Percentiles rank a stretch among this genome's conserved stretches.
These are phyloP conservation scores for Chaenogobius annularis DNA, from an alignment of 2,113 vertebrate species.

Conservation along the genomic window DNA sequence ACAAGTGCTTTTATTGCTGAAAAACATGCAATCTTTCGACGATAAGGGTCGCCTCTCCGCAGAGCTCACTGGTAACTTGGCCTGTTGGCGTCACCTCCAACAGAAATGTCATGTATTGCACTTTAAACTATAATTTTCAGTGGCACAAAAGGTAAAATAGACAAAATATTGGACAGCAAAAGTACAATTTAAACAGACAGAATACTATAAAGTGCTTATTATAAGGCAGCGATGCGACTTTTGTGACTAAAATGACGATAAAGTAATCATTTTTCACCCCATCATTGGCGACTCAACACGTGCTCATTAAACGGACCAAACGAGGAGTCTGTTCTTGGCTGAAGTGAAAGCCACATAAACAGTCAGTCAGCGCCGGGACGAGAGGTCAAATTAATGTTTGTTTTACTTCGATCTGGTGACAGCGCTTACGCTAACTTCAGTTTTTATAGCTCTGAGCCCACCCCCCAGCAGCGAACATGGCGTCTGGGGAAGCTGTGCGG, in stretches of 20 bases:
- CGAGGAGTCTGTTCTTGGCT: constrained; percentile 22
- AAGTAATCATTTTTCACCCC: constrained; percentile 10
- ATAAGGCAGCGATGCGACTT: too few relatives aligned
- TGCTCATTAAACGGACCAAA: constrained; percentile 18
- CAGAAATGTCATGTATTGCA: too few relatives aligned
- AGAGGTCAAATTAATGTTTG: constrained; percentile 48
- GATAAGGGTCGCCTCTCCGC: too few relatives aligned
- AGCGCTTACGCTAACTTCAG: constrained; percentile 17
- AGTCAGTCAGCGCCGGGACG: constrained; percentile 14
- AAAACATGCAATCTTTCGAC: too few relatives aligned
- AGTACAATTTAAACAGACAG: not conserved
- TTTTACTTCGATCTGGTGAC: constrained; percentile 45
- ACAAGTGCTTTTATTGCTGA: too few relatives aligned
- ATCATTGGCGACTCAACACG: not conserved
- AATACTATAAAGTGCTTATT: not conserved
- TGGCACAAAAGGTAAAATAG: too few relatives aligned
- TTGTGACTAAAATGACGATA: not conserved
- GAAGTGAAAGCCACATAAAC: constrained; percentile 49
- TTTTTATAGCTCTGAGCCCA: constrained; percentile 33
- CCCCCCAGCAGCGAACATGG: constrained; percentile 27
- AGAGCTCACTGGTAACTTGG: too few relatives aligned
- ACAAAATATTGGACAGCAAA: not conserved
- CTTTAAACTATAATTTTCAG: too few relatives aligned
- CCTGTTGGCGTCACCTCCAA: too few relatives aligned
- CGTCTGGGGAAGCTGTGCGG: too few relatives aligned